A percentile compares a stretch with the other conserved stretches of the same genome.
phyloP scores from a whole-genome alignment of 2,888 invertebrate species.

The Eristalis arbustorum region DNA sequence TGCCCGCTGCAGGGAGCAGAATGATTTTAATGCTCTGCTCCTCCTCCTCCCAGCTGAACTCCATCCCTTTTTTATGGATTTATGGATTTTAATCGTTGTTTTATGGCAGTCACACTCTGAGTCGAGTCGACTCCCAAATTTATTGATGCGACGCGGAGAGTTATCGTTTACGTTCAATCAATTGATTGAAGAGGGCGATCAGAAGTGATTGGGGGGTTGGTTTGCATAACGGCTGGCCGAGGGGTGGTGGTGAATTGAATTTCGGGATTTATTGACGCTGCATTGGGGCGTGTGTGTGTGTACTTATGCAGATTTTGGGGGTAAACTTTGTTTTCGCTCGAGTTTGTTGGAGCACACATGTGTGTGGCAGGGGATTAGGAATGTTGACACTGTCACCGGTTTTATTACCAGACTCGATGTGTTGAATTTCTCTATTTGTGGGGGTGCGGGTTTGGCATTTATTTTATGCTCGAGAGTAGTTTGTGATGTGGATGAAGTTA shows the following conservation, averaged over 20 bases:
- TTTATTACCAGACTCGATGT: not conserved
- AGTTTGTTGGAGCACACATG: not conserved
- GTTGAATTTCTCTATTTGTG: not conserved
- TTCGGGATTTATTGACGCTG: constrained; percentile 10
- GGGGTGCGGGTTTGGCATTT: not conserved
- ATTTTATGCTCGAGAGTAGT: not conserved
- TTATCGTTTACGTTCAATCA: constrained; percentile 12
- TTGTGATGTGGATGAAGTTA: not conserved
- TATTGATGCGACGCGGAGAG: constrained; percentile 1
- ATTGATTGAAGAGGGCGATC: not conserved
- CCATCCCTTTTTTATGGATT: not conserved
- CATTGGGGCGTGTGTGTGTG: not conserved
- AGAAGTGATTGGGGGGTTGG: not conserved
- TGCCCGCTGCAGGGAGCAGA: not conserved
- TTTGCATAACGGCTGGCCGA: too few species aligned
- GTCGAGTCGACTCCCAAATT: too few species aligned
- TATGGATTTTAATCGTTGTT: not conserved
- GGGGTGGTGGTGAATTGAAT: not conserved
- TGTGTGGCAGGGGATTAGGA: not conserved
- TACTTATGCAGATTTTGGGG: constrained; percentile 22
- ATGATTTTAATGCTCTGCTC: not conserved
- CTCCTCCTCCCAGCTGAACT: too few species aligned
- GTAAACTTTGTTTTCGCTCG: constrained; percentile 4
- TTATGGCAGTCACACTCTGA: not conserved
- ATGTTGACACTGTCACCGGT: not conserved